Base-by-base conservation (phyloP, 1,140 invertebrate genomes). In the Pogonus chalceus region DNA sequence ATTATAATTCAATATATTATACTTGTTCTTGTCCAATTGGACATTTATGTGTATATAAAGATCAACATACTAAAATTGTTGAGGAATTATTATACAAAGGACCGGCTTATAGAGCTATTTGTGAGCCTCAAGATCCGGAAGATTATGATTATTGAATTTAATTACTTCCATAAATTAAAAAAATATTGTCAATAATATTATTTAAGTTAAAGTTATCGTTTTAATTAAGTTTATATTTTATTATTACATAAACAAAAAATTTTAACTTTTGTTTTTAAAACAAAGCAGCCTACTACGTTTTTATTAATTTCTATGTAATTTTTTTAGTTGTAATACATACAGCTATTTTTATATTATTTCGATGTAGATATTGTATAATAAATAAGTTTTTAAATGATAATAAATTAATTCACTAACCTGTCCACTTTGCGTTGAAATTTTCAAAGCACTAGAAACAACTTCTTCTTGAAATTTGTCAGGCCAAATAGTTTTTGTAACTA, bases 401-500 rank as follows among this genome's bases (percentile, higher is more conserved):
- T 56, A 37, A 60, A 59, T 20, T 50, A 48, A n/a, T n/a, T n/a
- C n/a, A 59, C 62, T 71, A 72, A 84, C 82, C 75, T 81, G 76
- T 58, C 73, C 69, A 0, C 83, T 83, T 59, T 85, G 79, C 55
- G 74, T 66, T 14, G 83, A 80, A 61, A 87, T 79, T 26, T 76
- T 72, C 52, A 72, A 75, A 9, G 82, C 70, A n/a, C 80, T 76
- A 14, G 76, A 75, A 37, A 81, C 70, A 2, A 88, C 62, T 68
- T 87, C 81, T 53, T 81, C 76, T 52, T 79, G 72, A 65, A 85
- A 85, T 26, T 76, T 74, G 49, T 82, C 79, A 1, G 84, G 83
- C 82, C 82, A 86, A 20, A 89, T 64, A 20, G 83, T 74, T 64
- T 82, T 77, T 18, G 83, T 81, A 14, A 88, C 81, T 14, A 91